Conservation (phyloP, 2,888 invertebrate genomes). For the Syrista parreyssii region DNA sequence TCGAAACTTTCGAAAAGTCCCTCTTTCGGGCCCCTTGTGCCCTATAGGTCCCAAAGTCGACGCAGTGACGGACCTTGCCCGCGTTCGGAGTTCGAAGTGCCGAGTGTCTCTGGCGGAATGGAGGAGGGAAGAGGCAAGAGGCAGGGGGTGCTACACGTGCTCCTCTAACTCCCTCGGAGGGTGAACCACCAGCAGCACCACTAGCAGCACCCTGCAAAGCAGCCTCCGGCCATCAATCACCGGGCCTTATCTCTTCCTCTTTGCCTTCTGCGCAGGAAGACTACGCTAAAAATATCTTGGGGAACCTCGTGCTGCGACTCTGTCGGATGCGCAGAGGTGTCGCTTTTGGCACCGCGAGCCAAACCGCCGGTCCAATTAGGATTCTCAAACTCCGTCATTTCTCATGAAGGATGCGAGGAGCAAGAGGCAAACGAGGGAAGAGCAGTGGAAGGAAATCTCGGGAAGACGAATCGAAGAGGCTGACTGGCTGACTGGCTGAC, state of each 20-base stretch:
- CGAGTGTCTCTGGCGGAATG: neutral
- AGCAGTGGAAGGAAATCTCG: too few species aligned
- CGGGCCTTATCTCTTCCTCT: slow-evolving; percentile 18
- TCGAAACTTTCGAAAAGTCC: neutral
- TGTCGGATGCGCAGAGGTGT: slow-evolving; percentile 1
- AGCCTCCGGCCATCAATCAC: slow-evolving; percentile 35
- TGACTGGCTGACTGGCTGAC: too few species aligned
- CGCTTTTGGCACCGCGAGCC: neutral
- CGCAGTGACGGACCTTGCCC: too few species aligned
- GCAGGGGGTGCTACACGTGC: neutral
- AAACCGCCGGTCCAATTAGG: too few species aligned
- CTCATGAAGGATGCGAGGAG: too few species aligned
- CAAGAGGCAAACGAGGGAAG: too few species aligned
- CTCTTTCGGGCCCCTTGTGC: too few species aligned
- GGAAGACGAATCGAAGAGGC: too few species aligned
- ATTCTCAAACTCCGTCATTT: too few species aligned
- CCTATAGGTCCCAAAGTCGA: too few species aligned
- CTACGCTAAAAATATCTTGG: slow-evolving; percentile 12
- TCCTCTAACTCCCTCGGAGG: slow-evolving; percentile 1
- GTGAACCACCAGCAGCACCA: neutral
- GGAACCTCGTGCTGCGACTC: too few species aligned
- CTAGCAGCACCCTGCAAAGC: slow-evolving; percentile 10
- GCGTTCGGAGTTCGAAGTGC: neutral
- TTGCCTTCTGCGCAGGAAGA: slow-evolving; percentile 7
- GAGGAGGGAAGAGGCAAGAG: neutral